phyloP scores from a whole-genome alignment of 2,888 invertebrate genomes.

The Dasysyrphus tricinctus region DNA sequence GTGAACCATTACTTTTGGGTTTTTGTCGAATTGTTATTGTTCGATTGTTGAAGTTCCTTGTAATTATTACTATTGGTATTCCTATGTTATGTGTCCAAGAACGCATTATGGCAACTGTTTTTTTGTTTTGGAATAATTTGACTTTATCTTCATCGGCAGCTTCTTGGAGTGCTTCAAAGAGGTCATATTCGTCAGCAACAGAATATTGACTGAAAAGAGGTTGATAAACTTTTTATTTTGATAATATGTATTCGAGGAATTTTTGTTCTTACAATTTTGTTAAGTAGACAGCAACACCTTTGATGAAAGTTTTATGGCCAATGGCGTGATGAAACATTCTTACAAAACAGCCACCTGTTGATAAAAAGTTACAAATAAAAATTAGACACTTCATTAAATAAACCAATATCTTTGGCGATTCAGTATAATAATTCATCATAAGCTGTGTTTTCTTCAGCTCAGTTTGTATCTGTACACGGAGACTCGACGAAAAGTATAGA shows the following conservation, averaged over 20 bases:
- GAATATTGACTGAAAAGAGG: constrained; percentile 80
- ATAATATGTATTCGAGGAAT: too few species aligned
- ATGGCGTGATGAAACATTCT: constrained; percentile 83
- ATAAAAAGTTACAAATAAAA: too few species aligned
- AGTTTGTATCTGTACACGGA: too few species aligned
- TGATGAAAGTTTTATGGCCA: constrained; percentile 79
- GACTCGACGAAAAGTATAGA: too few species aligned
- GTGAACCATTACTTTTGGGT: constrained; percentile 71
- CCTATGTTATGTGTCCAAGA: constrained; percentile 87
- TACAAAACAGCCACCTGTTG: constrained; percentile 79
- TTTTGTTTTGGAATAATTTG: constrained; percentile 76
- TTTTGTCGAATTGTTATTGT: constrained; percentile 85
- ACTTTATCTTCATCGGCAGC: constrained; percentile 77
- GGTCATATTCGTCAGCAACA: constrained; percentile 80
- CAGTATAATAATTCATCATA: too few species aligned
- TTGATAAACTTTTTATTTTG: neutral
- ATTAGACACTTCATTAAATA: too few species aligned
- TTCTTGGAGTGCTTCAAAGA: constrained; percentile 79
- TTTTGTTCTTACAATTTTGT: constrained; percentile 82
- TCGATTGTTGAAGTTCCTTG: constrained; percentile 83
- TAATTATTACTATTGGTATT: constrained; percentile 85
- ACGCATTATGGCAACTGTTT: constrained; percentile 85
- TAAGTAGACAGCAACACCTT: constrained; percentile 78
- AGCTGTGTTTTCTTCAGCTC: too few species aligned
- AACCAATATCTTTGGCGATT: too few species aligned